Conservation (phyloP, 2,113 vertebrate species). For the Cyanocitta stelleri region DNA sequence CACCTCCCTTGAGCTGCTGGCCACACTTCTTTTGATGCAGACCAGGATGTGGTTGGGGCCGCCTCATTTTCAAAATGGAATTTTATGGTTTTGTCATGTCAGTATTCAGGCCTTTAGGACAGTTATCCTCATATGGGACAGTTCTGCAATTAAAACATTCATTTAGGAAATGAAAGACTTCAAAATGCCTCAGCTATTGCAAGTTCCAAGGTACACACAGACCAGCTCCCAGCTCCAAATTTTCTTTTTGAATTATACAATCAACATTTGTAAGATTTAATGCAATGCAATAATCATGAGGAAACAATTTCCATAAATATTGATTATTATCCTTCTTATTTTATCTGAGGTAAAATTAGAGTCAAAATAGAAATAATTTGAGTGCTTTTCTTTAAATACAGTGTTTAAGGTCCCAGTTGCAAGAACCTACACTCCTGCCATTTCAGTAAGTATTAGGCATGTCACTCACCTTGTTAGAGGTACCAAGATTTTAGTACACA, state of each 20-base stretch:
- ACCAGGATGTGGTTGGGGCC: too few relatives aligned
- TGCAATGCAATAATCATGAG: neutral
- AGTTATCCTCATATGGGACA: neutral
- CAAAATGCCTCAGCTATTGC: neutral
- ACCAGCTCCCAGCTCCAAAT: neutral
- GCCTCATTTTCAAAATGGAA: fast-evolving
- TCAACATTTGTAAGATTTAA: neutral
- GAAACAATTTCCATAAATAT: neutral
- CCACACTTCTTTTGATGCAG: neutral
- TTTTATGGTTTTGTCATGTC: neutral
- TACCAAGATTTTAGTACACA: neutral
- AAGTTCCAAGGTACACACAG: neutral
- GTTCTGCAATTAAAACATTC: neutral
- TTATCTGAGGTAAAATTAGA: neutral
- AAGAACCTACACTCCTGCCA: neutral
- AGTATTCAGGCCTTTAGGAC: neutral
- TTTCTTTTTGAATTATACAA: neutral
- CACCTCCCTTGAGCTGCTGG: neutral
- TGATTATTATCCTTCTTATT: neutral
- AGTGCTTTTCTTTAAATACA: neutral
- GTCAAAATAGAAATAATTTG: neutral
- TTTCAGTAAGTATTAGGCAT: neutral
- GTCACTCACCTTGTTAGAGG: neutral
- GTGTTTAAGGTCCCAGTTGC: neutral
- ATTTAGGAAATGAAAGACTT: neutral